phyloP scores from a whole-genome alignment of 2,113 vertebrate genomes.

The Spea multiplicata region DNA sequence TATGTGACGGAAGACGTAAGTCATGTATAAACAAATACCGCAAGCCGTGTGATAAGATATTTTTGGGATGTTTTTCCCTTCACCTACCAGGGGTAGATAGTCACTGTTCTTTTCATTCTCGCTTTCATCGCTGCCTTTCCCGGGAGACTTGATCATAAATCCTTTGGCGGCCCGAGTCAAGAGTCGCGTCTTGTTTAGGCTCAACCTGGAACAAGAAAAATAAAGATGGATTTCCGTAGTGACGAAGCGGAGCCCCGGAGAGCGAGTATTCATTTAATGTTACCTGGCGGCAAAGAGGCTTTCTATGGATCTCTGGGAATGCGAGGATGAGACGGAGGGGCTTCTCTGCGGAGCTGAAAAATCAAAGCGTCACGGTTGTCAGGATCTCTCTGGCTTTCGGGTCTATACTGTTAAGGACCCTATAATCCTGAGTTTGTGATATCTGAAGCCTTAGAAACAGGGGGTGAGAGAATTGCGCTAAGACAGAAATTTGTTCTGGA shows the following conservation, averaged over 20 bases:
- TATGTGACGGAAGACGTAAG: no score
- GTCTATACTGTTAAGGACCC: no score
- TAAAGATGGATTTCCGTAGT: background rate
- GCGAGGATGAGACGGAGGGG: slow-evolving; percentile 72
- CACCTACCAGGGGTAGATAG: slow-evolving; percentile 86
- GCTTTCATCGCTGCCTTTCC: slow-evolving; percentile 62
- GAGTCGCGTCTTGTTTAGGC: slow-evolving; percentile 78
- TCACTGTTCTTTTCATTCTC: slow-evolving; percentile 76
- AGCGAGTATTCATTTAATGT: background rate
- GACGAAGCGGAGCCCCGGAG: background rate
- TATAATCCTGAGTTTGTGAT: no score
- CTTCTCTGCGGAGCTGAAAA: slow-evolving; percentile 71
- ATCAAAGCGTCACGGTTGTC: slow-evolving; percentile 20
- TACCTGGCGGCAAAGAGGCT: slow-evolving; percentile 85
- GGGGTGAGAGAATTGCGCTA: no score
- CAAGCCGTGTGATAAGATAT: no score
- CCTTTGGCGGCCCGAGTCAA: slow-evolving; percentile 81
- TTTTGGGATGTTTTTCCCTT: background rate
- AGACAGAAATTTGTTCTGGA: no score
- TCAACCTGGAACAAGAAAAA: slow-evolving; percentile 67
- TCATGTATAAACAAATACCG: no score
- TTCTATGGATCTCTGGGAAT: slow-evolving; percentile 78
- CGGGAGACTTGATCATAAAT: slow-evolving; percentile 79
- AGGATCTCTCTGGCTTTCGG: no score
- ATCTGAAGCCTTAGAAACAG: no score